Percentiles rank a stretch among this genome's conserved stretches.
Conservation (phyloP, 2,113 vertebrate genomes). For the Sinocyclocheilus anshuiensis region DNA sequence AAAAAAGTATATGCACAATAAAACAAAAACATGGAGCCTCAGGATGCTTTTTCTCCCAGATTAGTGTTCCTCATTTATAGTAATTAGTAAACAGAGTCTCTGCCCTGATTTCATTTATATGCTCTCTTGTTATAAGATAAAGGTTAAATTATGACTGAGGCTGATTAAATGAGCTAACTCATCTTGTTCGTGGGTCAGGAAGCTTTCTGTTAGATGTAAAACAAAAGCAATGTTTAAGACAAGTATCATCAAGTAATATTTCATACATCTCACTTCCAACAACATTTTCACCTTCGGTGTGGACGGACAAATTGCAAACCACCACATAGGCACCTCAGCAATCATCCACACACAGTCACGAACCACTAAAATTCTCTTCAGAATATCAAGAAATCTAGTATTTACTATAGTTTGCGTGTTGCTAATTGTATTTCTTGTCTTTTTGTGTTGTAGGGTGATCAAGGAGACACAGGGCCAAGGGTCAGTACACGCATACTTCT, state of each 20-base stretch:
- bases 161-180: background rate
- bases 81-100: background rate
- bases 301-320: no score
- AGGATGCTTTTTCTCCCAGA: background rate
- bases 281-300: no score
- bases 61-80: background rate
- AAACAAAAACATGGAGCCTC: constrained; percentile 17
- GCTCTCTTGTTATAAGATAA: background rate
- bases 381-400: background rate
- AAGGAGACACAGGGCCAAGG: constrained; percentile 87
- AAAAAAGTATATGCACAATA: constrained; percentile 35
- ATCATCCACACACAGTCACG: background rate
- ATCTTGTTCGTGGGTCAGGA: background rate
- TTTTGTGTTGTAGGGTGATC: constrained; percentile 81
- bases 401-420: background rate
- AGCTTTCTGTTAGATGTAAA: background rate
- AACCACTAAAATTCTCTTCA: background rate
- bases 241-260: no score
- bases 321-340: background rate
- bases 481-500: constrained; percentile 72
- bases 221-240: background rate
- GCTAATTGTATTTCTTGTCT: constrained; percentile 60
- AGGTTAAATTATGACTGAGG: background rate
- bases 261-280: no score
- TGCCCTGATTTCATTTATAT: background rate